phyloP scores from a whole-genome alignment of 2,888 invertebrate genomes.

The Dolomedes plantarius region DNA sequence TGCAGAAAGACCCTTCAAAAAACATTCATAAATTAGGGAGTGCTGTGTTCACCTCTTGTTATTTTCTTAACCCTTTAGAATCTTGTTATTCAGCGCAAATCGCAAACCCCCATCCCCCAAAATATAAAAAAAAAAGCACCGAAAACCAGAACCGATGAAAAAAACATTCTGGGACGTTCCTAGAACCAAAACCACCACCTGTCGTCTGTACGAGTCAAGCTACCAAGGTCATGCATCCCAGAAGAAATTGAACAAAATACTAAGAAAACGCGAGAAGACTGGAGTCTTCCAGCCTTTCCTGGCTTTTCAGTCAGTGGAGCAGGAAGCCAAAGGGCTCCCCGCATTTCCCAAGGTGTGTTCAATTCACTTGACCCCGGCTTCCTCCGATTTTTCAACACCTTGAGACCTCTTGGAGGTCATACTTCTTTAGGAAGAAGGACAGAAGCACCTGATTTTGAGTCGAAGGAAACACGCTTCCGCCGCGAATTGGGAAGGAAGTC shows the following conservation, averaged over 20 bases:
- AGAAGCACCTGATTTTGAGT: conserved; percentile 55
- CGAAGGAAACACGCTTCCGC: conserved; percentile 52
- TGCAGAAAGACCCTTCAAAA: no score
- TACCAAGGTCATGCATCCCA: conserved; percentile 50
- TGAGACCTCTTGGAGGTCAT: conserved; percentile 45
- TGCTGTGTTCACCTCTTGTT: no score
- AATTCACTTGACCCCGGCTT: conserved; percentile 60
- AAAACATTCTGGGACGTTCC: conserved; percentile 18
- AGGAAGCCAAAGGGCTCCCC: conserved; percentile 60
- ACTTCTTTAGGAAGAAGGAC: conserved; percentile 22
- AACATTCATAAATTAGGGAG: no score
- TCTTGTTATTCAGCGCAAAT: neutral
- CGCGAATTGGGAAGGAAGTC: conserved; percentile 28
- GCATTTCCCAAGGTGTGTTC: conserved; percentile 56
- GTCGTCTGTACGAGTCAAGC: conserved; percentile 44
- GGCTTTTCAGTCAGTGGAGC: conserved; percentile 60
- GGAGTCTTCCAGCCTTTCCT: conserved; percentile 31
- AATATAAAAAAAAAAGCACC: neutral
- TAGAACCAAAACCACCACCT: conserved; percentile 50
- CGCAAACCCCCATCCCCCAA: neutral
- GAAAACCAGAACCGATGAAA: neutral
- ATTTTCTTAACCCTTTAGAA: neutral
- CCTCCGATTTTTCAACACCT: conserved; percentile 44
- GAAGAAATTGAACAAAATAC: neutral
- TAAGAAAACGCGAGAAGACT: neutral